Conservation (phyloP, 2,113 vertebrate genomes). For the Engystomops pustulosus region DNA sequence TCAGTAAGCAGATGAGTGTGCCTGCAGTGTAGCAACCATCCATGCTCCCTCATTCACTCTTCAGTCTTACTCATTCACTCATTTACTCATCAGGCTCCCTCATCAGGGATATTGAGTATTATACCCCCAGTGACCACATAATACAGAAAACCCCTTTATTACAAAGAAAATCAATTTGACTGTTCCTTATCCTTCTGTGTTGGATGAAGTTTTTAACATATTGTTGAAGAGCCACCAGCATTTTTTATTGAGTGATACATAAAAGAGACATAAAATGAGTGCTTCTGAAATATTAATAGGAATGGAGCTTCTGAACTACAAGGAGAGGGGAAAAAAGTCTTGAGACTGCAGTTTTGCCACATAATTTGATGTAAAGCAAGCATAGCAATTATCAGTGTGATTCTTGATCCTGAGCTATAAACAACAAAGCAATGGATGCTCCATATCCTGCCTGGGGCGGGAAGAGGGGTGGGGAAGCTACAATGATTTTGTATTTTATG, state of each 20-base stretch:
- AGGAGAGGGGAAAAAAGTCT: neutral
- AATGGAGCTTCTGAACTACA: slow-evolving; percentile 18
- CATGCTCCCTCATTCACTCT: too few relatives aligned
- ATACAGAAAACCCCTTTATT: too few relatives aligned
- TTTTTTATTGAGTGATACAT: slow-evolving; percentile 12
- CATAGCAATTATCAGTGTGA: slow-evolving; percentile 30
- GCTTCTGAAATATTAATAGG: slow-evolving; percentile 33
- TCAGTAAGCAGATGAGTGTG: too few relatives aligned
- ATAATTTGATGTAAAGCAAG: slow-evolving; percentile 44
- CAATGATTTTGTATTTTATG: slow-evolving; percentile 51
- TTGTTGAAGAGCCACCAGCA: slow-evolving; percentile 5
- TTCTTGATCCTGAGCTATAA: slow-evolving; percentile 38
- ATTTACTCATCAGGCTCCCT: too few relatives aligned
- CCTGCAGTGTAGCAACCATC: too few relatives aligned
- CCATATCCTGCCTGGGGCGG: slow-evolving; percentile 31
- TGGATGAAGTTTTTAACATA: neutral
- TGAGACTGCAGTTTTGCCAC: slow-evolving; percentile 31
- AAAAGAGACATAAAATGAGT: slow-evolving; percentile 38
- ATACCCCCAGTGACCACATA: too few relatives aligned
- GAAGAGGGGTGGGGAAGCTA: slow-evolving; percentile 18
- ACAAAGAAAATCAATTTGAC: too few relatives aligned
- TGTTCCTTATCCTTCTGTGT: too few relatives aligned
- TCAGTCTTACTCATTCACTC: too few relatives aligned
- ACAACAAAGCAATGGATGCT: slow-evolving; percentile 46
- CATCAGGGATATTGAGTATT: too few relatives aligned